Conservation (phyloP, 1,140 invertebrate species). For the Lanistes nyassanus region DNA sequence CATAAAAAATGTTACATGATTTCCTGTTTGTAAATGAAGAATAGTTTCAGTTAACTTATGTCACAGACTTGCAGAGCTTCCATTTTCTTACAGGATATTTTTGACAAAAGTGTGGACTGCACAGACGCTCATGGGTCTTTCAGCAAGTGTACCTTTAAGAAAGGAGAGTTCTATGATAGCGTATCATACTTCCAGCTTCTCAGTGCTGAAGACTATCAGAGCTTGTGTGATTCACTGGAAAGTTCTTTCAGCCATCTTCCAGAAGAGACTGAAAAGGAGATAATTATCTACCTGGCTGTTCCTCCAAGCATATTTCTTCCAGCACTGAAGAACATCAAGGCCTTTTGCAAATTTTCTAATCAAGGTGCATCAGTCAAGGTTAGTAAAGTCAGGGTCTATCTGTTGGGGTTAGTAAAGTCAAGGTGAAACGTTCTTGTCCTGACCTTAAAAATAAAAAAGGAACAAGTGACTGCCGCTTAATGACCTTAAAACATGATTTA, state of each 20-base stretch:
- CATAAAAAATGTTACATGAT: too few relatives aligned
- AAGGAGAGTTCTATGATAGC: slow-evolving; percentile 38
- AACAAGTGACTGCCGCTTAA: not conserved
- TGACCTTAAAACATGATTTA: too few relatives aligned
- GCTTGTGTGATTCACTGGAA: slow-evolving; percentile 13
- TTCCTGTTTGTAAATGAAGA: too few relatives aligned
- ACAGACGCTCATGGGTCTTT: slow-evolving; percentile 4
- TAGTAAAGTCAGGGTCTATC: slow-evolving; percentile 14
- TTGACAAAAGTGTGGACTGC: slow-evolving; percentile 21
- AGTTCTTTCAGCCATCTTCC: not conserved
- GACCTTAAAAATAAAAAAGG: not conserved
- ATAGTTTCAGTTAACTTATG: too few relatives aligned
- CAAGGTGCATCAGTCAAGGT: slow-evolving; percentile 42
- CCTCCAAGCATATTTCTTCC: slow-evolving; percentile 55
- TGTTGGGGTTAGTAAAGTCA: slow-evolving; percentile 34
- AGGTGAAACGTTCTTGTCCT: not conserved
- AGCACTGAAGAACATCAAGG: slow-evolving; percentile 45
- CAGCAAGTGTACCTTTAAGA: slow-evolving; percentile 33
- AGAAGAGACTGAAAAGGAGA: slow-evolving; percentile 26
- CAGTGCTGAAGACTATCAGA: slow-evolving; percentile 18
- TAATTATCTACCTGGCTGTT: slow-evolving; percentile 62
- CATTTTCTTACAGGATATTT: slow-evolving; percentile 13
- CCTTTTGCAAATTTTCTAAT: slow-evolving; percentile 44
- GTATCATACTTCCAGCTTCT: slow-evolving; percentile 39
- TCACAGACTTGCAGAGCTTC: too few relatives aligned